Conservation (phyloP, 1,140 invertebrate genomes). For the Drosophila takahashii region DNA sequence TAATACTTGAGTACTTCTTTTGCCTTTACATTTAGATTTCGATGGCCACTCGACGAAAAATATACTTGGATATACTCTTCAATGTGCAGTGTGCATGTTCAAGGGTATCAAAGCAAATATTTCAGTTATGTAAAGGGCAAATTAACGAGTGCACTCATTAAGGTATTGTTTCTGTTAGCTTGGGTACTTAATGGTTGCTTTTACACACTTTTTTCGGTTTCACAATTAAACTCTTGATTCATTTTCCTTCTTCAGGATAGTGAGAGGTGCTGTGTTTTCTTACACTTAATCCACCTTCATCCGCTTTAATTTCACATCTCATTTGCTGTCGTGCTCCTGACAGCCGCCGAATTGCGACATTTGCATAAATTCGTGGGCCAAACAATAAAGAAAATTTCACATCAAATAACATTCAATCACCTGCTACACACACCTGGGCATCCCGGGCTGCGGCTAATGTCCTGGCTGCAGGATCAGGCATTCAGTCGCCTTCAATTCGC, state of each 20-base stretch:
- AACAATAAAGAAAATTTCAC: conserved; percentile 54
- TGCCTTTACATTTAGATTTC: conserved; percentile 9
- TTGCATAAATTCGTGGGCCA: conserved; percentile 57
- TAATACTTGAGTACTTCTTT: background rate
- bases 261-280: background rate
- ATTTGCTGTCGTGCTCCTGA: conserved; percentile 29
- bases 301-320: conserved; percentile 18
- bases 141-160: conserved; percentile 1
- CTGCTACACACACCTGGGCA: conserved; percentile 30
- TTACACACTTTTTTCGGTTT: background rate
- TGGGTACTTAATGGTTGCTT: background rate
- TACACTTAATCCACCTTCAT: background rate
- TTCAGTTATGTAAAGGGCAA: conserved; percentile 13
- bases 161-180: background rate
- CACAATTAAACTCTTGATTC: background rate
- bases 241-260: background rate
- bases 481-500: conserved; percentile 37
- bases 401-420: conserved; percentile 76
- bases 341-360: conserved; percentile 54
- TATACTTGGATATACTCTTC: background rate
- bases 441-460: conserved; percentile 15
- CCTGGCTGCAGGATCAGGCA: conserved; percentile 18
- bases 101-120: conserved; percentile 14
- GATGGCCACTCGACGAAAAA: conserved; percentile 21
- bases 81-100: background rate